Conservation (phyloP, 2,888 invertebrate species). For the Rhagium mordax region DNA sequence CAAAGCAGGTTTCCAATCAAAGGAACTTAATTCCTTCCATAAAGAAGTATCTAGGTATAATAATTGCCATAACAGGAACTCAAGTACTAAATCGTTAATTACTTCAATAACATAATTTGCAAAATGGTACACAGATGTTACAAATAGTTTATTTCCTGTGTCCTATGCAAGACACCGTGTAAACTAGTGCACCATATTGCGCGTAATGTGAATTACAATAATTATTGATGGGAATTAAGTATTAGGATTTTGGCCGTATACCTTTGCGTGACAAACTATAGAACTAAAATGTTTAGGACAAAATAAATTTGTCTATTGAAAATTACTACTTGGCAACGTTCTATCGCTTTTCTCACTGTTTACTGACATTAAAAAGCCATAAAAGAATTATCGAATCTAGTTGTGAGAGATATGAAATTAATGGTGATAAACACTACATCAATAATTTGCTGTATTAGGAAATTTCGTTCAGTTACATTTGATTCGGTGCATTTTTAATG, state of each 20-base stretch:
- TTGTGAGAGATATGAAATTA: too few species aligned
- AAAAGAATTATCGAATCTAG: too few species aligned
- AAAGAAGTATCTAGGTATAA: neutral
- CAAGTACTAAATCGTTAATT: neutral
- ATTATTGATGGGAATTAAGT: neutral
- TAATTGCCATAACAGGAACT: neutral
- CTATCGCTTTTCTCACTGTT: neutral
- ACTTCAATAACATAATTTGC: neutral
- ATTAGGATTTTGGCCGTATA: neutral
- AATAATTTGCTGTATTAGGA: too few species aligned
- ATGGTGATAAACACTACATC: too few species aligned
- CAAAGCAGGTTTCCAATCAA: too few species aligned
- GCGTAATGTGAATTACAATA: neutral
- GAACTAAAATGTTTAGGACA: neutral
- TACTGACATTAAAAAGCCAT: too few species aligned
- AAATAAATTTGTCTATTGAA: neutral
- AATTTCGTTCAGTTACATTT: too few species aligned
- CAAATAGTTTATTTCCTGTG: neutral
- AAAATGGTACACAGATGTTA: neutral
- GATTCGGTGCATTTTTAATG: too few species aligned
- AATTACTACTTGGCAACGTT: neutral
- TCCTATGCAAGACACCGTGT: conserved; percentile 1
- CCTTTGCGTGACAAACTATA: neutral
- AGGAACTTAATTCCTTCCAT: too few species aligned
- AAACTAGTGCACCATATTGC: neutral